Evolutionary conservation across 2,888 invertebrate genomes (phyloP).

Genomic region (Leucoma salicis): DNA sequence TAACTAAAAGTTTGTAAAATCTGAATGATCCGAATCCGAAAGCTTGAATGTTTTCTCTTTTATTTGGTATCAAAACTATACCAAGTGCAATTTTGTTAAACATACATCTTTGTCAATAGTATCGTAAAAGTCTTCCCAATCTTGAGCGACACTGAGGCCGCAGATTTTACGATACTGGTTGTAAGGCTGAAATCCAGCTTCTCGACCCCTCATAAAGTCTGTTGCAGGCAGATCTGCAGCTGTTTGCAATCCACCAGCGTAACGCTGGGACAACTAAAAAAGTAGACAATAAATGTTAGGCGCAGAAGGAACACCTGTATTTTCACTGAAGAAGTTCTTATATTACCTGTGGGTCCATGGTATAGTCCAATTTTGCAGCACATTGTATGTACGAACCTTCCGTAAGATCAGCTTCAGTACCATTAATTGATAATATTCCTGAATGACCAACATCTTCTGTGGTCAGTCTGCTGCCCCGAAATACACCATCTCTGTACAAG

Average conservation of each 20-base stretch:
- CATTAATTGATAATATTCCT: conserved; percentile 42
- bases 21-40: too few relatives aligned
- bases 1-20: too few relatives aligned
- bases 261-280: conserved; percentile 39
- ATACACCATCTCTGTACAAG: conserved; percentile 38
- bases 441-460: conserved; percentile 41
- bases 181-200: conserved; percentile 92
- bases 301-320: too few relatives aligned
- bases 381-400: conserved; percentile 46
- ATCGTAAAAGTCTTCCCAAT: conserved; percentile 88
- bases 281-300: not conserved
- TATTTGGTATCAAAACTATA: too few relatives aligned
- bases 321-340: too few relatives aligned
- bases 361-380: conserved; percentile 38
- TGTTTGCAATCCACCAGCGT: conserved; percentile 25
- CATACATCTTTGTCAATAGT: conserved; percentile 76
- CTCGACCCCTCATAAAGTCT: conserved; percentile 80
- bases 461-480: conserved; percentile 34
- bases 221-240: conserved; percentile 39
- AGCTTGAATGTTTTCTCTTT: too few relatives aligned
- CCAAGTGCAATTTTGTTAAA: too few relatives aligned
- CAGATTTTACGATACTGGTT: conserved; percentile 92
- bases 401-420: conserved; percentile 46
- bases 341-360: conserved; percentile 49
- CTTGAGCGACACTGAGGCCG: conserved; percentile 86